Conservation (phyloP, 2,113 vertebrate species). For the Odocoileus hemionus region DNA sequence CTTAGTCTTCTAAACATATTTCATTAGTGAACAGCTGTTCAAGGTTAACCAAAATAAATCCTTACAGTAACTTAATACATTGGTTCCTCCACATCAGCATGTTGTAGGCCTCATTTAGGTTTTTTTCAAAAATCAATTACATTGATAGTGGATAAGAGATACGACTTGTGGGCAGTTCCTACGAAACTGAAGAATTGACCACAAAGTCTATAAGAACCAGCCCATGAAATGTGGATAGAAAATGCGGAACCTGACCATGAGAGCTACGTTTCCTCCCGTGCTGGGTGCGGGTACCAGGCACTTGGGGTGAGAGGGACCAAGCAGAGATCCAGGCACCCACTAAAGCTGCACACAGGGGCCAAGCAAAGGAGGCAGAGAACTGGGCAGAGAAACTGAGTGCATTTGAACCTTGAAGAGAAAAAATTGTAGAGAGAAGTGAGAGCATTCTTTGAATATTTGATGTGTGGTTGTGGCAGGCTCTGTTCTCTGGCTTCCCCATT, state of each 20-base stretch:
- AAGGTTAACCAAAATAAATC: conserved; percentile 52
- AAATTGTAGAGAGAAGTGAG: background rate
- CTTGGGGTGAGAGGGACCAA: fast-evolving
- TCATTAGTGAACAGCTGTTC: conserved; percentile 64
- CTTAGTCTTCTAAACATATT: conserved; percentile 45
- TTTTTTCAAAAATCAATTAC: background rate
- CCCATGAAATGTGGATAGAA: background rate
- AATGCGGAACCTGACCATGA: background rate
- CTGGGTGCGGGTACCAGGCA: fast-evolving
- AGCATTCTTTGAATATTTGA: background rate
- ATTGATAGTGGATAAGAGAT: background rate
- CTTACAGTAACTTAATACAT: conserved; percentile 12
- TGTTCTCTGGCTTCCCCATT: background rate
- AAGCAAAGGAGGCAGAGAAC: background rate
- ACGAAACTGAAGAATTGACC: background rate
- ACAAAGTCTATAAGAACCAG: background rate
- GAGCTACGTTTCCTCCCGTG: too few relatives aligned
- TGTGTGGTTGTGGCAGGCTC: background rate
- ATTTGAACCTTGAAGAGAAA: background rate
- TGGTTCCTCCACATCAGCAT: conserved; percentile 31
- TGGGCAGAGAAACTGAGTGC: background rate
- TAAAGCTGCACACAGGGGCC: background rate
- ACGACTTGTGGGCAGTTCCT: background rate
- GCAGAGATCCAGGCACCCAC: background rate
- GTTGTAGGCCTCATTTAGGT: background rate